Base-by-base conservation (phyloP, 2,797 vertebrate species). In the Amblyraja radiata region DNA sequence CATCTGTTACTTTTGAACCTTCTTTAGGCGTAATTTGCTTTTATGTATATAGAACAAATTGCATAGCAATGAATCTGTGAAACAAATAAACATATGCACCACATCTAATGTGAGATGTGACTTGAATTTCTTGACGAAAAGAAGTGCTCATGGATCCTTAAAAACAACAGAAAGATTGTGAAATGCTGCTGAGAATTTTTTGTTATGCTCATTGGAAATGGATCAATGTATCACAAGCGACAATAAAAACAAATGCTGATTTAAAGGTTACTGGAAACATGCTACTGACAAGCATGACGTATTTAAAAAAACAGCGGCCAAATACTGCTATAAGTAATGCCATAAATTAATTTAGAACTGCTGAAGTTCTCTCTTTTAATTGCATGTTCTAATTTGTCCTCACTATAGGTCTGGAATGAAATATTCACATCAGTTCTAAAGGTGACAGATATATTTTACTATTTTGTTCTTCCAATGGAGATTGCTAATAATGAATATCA, bases 1-100 rank as follows among this genome's bases (percentile, higher is more conserved):
- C 65, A 54, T 74, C 36, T 92, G 90, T 91, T 54, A 91, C 36
- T 28, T 92, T 58, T 92, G 68, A 76, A 39, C 39, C 23, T 74
- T 28, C 73, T 46, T 74, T 76, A 92, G 68, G 46, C 54, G 39
- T 76, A 13, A 46, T 46, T 74, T 92, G 36, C 36, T 76, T 92
- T 76, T 74, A 92, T 92, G 90, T 74, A 92, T 92, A 92, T 92
- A 54, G 68, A 74, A 92, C 76, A 92, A 92, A 76, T 46, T 28
- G 73, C 71, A 92, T 74, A 2, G 71, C 39, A 76, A 92, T 92
- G 36, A 76, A 74, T 92, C 25, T 74, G 32, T 74, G 36, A 46
- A 92, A 92, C 36, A 23, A 92, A 76, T 39, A 92, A 39, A 39
- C 90, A 54, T 76, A 74, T 92, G 36, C 7, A 74, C 25, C 54